Evolutionary conservation across 2,113 vertebrate genomes (phyloP).

Genomic region (Albula glossodonta): DNA sequence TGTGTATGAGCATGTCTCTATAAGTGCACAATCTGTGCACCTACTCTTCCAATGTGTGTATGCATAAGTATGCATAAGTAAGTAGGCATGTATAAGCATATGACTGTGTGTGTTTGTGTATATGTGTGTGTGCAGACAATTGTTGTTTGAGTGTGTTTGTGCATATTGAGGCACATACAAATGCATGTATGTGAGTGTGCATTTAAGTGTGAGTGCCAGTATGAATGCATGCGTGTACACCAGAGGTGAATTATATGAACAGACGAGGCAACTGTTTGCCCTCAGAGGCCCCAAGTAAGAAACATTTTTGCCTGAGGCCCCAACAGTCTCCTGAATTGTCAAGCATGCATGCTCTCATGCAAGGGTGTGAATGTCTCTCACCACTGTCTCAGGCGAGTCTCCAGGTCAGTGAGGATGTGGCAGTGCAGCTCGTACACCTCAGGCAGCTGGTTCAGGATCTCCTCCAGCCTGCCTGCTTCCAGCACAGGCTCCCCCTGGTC

Average conservation of each 20-base stretch:
- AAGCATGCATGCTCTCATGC: not conserved
- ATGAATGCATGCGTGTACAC: not conserved
- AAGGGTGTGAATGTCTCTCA: conserved; percentile 49
- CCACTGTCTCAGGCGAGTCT: conserved; percentile 81
- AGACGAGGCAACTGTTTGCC: no score
- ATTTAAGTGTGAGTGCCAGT: not conserved
- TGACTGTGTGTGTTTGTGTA: not conserved
- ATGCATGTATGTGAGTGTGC: not conserved
- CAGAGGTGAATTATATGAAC: no score
- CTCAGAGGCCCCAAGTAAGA: no score
- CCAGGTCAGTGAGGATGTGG: conserved; percentile 81
- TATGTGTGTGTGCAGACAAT: not conserved
- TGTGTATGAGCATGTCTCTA: not conserved
- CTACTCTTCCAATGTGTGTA: not conserved
- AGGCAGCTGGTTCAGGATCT: conserved; percentile 82
- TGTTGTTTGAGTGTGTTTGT: not conserved
- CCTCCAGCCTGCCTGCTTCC: conserved; percentile 74
- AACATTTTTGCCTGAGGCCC: no score
- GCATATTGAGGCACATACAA: not conserved
- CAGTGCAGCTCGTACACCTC: conserved; percentile 81
- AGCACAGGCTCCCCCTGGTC: conserved; percentile 67
- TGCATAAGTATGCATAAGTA: not conserved
- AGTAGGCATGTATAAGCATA: not conserved
- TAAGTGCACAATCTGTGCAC: not conserved
- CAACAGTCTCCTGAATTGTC: no score